phyloP scores from a whole-genome alignment of 92 coral and sea anemone genomes.

The Porites lobata region DNA sequence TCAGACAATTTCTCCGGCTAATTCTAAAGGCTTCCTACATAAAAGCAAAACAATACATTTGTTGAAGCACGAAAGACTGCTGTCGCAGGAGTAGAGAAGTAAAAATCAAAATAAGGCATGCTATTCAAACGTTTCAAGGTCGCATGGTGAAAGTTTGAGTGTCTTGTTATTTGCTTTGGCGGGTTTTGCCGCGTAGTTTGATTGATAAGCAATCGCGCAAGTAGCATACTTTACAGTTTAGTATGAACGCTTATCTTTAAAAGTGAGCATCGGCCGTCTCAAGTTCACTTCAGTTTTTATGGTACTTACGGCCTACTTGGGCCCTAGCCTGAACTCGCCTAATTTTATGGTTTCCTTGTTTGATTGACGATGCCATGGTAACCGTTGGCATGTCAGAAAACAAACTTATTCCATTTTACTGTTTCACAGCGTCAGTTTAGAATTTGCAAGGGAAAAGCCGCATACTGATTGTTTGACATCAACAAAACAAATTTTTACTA shows the following conservation, averaged over 20 bases:
- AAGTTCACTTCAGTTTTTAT: neutral
- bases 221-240: neutral
- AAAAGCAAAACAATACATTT: constrained; percentile 5
- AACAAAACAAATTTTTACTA: too few relatives aligned
- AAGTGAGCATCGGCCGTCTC: constrained; percentile 10
- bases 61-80: constrained; percentile 7
- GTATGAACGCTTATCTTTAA: constrained; percentile 19
- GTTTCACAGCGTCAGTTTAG: too few relatives aligned
- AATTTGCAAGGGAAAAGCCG: too few relatives aligned
- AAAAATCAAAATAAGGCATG: constrained; percentile 22
- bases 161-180: constrained; percentile 44
- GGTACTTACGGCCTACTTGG: constrained; percentile 40
- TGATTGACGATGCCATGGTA: too few relatives aligned
- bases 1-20: constrained; percentile 13
- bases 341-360: neutral
- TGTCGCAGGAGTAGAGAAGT: neutral
- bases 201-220: neutral
- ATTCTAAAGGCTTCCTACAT: constrained; percentile 39
- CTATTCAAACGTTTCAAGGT: constrained; percentile 19
- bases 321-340: constrained; percentile 46
- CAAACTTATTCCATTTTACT: too few relatives aligned
- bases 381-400: too few relatives aligned
- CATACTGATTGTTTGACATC: too few relatives aligned
- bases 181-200: constrained; percentile 17
- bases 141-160: constrained; percentile 44